Evolutionary conservation across 1,140 invertebrate genomes (phyloP).

Genomic region (Neocloeon triangulifer): DNA sequence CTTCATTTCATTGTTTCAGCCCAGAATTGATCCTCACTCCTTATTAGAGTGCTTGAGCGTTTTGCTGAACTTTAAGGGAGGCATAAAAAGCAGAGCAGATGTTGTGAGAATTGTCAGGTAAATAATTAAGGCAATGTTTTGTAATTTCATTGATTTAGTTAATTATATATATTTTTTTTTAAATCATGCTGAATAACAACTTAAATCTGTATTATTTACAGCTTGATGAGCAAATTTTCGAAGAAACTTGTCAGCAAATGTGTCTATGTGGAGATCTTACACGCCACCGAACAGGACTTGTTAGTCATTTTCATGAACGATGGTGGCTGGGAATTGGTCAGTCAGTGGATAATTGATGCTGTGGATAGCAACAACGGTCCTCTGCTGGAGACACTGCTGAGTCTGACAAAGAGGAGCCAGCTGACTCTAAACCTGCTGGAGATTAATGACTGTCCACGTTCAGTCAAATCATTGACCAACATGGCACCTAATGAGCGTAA

Average conservation of each 20-base stretch:
- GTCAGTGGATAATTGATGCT: constrained; percentile 70
- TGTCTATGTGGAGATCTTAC: constrained; percentile 83
- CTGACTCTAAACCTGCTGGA: constrained; percentile 74
- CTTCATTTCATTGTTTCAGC: no score
- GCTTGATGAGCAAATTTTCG: constrained; percentile 86
- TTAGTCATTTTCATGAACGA: constrained; percentile 68
- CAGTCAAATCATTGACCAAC: constrained; percentile 72
- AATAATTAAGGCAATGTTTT: no score
- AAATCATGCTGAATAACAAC: no score
- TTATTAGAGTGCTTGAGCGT: no score
- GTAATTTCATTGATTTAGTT: constrained; percentile 1
- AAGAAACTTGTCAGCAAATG: constrained; percentile 90
- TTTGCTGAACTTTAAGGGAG: no score
- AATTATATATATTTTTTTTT: no score
- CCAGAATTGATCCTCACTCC: no score
- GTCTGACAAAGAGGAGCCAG: constrained; percentile 59
- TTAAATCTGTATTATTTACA: constrained; percentile 33
- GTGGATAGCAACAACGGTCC: constrained; percentile 63
- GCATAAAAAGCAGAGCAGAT: no score
- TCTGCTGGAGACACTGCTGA: constrained; percentile 62
- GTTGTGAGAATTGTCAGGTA: no score
- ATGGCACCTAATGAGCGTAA: constrained; percentile 54
- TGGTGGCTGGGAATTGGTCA: constrained; percentile 74
- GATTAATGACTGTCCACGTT: constrained; percentile 72
- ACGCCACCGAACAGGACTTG: constrained; percentile 62